Percentiles rank a stretch among this genome's conserved stretches.
Conservation (phyloP, 2,113 vertebrate genomes). For the Podiceps cristatus region DNA sequence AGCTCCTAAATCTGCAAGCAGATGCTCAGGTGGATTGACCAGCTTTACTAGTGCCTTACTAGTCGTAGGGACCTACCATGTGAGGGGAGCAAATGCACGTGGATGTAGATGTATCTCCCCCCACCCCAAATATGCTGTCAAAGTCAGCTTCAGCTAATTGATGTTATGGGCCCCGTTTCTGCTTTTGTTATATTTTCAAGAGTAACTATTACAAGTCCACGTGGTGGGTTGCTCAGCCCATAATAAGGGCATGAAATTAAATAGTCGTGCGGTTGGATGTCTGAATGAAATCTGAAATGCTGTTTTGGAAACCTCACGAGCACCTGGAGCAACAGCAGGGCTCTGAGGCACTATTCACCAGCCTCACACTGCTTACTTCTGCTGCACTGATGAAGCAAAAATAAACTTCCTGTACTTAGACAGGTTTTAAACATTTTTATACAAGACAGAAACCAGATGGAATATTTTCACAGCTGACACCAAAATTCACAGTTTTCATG, state of each 20-base stretch:
- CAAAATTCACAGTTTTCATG: conserved; percentile 62
- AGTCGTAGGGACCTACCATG: not conserved
- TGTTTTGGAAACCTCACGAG: not conserved
- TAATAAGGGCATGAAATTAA: not conserved
- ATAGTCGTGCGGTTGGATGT: not conserved
- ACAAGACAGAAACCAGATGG: conserved; percentile 71
- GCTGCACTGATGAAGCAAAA: conserved; percentile 58
- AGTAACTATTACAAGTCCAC: not conserved
- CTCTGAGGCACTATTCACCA: conserved; percentile 7
- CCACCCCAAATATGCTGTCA: not conserved
- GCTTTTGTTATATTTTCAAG: not conserved
- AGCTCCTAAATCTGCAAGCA: not conserved
- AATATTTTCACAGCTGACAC: conserved; percentile 75
- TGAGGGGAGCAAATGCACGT: not conserved
- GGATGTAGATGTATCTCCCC: not conserved
- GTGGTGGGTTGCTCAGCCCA: not conserved
- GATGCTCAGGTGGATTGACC: not conserved
- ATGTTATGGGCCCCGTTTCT: not conserved
- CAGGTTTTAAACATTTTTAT: conserved; percentile 72
- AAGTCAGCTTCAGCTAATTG: not conserved
- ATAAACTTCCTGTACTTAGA: conserved; percentile 61
- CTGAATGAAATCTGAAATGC: conserved; percentile 12
- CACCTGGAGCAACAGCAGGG: conserved; percentile 48
- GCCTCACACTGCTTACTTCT: conserved; percentile 38
- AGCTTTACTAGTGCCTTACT: not conserved